Base-by-base conservation (phyloP, 2,113 vertebrate genomes). In the Carassius gibelio region DNA sequence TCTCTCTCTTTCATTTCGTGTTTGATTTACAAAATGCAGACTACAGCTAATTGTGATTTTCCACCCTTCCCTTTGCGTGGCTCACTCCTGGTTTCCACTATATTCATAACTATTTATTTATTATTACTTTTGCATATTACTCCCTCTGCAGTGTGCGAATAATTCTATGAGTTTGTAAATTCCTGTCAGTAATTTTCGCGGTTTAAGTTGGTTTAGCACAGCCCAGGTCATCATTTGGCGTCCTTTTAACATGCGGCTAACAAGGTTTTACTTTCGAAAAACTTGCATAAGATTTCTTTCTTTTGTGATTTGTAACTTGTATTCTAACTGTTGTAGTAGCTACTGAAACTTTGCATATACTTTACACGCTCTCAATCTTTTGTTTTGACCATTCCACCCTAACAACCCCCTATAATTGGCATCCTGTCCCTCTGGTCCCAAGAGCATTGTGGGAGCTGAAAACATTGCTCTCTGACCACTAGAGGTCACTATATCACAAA, bases 401-500 rank as follows among this genome's bases (percentile, higher is more conserved):
- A 10, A 38, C 2, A 7, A 71, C 68, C 17, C 17, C 36, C 42
- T 4, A 45, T 42, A 42, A 69, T 74, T n/a, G 0, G 69, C 21
- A 74, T 8, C 21, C 19, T 74, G 42, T 74, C 34, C 34, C 8
- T 9, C 42, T 45, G 8, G 9, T 45, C 17, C n/a, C 17, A 78
- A 45, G 42, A 13, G 1, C 11, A 10, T 57, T 8, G 21, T 82
- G 7, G 87, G 8, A 45, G n/a, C 21, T 36, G 36, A 62, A 61
- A 6, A 26, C 14, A 75, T 55, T 50, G 38, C 74, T 26, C 15
- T 26, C 21, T 75, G 0, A 1, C 85, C 93, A 85, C 92, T 81
- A 94, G 94, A 92, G 92, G 92, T 87, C 94, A 89, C 93, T 93
- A 80, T 81, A 91, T 90, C 89, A 93, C 94, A 92, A 90, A 87